Percentiles rank a stretch among this genome's conserved stretches.
Conservation (phyloP, 2,113 vertebrate genomes). For the Heterotilapia buettikoferi region DNA sequence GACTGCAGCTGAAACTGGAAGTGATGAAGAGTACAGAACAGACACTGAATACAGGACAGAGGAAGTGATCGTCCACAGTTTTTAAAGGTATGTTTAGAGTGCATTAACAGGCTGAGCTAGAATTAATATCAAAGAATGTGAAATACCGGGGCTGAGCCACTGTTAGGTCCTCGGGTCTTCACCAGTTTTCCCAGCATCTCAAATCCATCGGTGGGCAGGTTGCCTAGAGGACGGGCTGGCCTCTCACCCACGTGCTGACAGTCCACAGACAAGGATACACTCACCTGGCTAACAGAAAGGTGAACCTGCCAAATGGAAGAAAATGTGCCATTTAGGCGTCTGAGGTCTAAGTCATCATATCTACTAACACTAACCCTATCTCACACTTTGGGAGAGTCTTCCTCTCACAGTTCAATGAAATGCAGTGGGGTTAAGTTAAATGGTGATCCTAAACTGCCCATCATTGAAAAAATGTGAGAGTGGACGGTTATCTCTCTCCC, state of each 20-base stretch:
- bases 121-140: not conserved
- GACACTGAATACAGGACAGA: not conserved
- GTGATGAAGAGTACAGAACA: not conserved
- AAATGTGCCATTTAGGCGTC: not conserved
- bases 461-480: not conserved
- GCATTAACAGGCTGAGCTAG: not conserved
- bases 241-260: conserved; percentile 82
- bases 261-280: conserved; percentile 83
- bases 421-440: not conserved
- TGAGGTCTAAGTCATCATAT: not conserved
- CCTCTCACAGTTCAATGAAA: not conserved
- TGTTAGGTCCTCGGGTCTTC: conserved; percentile 78
- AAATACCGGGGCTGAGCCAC: conserved; percentile 80
- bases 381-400: not conserved
- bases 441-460: not conserved
- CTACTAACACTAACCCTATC: not conserved
- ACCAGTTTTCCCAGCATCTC: conserved; percentile 86
- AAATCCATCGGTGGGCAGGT: conserved; percentile 77
- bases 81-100: not conserved
- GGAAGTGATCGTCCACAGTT: not conserved
- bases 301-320: conserved; percentile 76
- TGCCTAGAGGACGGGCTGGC: conserved; percentile 68
- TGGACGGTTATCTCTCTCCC: not conserved
- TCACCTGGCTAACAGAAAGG: conserved; percentile 79
- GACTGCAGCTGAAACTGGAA: conserved; percentile 86